These are phyloP conservation scores for Hucho hucho DNA, from an alignment of 2,113 vertebrate genomes.

Conservation along the genomic window DNA sequence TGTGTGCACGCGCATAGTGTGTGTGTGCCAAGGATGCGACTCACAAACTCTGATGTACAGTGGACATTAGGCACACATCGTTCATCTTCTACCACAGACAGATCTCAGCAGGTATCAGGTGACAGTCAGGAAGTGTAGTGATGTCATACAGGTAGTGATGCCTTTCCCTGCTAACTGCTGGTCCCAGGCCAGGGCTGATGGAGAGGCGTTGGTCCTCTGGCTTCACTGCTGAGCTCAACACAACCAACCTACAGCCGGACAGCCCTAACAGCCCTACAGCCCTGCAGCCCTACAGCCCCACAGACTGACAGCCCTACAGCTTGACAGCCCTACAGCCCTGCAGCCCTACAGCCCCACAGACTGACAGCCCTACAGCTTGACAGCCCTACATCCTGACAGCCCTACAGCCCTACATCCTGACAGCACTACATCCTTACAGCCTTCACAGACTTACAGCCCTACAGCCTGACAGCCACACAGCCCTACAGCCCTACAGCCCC, in stretches of 20 bases:
- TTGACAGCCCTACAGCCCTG: neutral
- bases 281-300: neutral
- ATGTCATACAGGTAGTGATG: slow-evolving; percentile 43
- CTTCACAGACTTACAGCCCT: too few relatives aligned
- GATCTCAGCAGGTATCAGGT: neutral
- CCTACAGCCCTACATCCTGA: neutral
- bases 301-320: neutral
- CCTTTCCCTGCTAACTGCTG: slow-evolving; percentile 19
- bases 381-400: neutral
- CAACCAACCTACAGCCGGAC: neutral
- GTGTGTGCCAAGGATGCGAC: too few relatives aligned
- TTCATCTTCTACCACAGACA: too few relatives aligned
- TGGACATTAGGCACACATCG: too few relatives aligned
- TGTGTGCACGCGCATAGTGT: too few relatives aligned
- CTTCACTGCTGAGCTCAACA: slow-evolving; percentile 25
- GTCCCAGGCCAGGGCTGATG: slow-evolving; percentile 18
- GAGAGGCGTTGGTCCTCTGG: slow-evolving; percentile 48
- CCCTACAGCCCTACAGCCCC: too few relatives aligned
- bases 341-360: too few relatives aligned
- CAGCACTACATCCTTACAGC: too few relatives aligned
- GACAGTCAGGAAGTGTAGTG: neutral
- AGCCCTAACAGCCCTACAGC: too few relatives aligned
- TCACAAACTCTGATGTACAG: too few relatives aligned
- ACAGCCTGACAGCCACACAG: too few relatives aligned
- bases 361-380: too few relatives aligned